A percentile compares a stretch with the other conserved stretches of the same genome.
These are phyloP conservation scores for Molossus alvarezi DNA, from an alignment of 2,797 vertebrate genomes.

Conservation along the genomic window DNA sequence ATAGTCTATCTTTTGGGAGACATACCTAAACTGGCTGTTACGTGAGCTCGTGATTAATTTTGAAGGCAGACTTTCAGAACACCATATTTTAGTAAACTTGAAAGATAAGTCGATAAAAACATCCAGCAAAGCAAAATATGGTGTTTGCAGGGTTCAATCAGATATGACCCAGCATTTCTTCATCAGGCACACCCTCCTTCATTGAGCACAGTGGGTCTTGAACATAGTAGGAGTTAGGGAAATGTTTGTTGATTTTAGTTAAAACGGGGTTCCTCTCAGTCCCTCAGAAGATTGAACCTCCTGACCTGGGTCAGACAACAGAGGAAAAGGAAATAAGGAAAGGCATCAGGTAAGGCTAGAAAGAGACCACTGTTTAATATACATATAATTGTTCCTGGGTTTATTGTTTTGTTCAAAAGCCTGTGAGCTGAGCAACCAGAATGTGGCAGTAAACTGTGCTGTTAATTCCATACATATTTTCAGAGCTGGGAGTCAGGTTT, in stretches of 20 bases:
- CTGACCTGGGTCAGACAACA: neutral
- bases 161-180: neutral
- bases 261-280: conserved; percentile 15
- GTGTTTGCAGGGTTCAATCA: conserved; percentile 8
- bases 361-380: neutral
- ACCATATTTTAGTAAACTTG: conserved; percentile 50
- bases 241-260: neutral
- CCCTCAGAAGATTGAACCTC: neutral
- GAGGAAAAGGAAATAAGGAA: neutral
- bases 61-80: conserved; percentile 62
- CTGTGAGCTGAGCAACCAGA: conserved; percentile 10
- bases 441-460: neutral
- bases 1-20: neutral
- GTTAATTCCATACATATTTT: conserved; percentile 33
- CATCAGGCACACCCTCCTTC: neutral
- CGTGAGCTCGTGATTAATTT: neutral
- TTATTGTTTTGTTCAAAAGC: conserved; percentile 39
- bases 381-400: neutral
- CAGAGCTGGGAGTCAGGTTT: conserved; percentile 47
- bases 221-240: neutral
- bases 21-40: neutral
- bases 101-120: conserved; percentile 32
- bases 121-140: conserved; percentile 43
- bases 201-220: neutral
- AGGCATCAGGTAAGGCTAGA: neutral